A percentile compares a stretch with the other conserved stretches of the same genome.
Conservation (phyloP, 2,797 vertebrate genomes). For the Sebastes nivosus region DNA sequence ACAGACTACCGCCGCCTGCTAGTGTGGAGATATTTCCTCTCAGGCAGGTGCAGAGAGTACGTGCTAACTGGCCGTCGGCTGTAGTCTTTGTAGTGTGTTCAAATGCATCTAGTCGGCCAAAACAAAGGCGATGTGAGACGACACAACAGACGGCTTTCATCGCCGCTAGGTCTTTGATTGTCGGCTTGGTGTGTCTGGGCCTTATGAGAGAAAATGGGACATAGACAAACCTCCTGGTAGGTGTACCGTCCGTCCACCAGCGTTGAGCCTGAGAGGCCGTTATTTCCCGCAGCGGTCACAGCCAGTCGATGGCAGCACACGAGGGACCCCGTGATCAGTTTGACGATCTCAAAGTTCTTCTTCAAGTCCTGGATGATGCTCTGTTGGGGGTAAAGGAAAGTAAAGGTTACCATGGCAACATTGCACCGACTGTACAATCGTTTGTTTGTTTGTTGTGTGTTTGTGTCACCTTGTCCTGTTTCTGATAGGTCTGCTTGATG, state of each 20-base stretch:
- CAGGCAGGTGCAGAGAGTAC: no score
- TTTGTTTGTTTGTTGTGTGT: background rate
- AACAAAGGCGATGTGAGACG: no score
- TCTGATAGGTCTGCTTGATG: conserved; percentile 99
- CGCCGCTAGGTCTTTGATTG: no score
- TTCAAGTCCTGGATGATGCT: conserved; percentile 99
- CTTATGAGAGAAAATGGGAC: background rate
- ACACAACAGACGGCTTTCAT: no score
- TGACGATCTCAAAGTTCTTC: conserved; percentile 99
- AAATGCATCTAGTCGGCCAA: no score
- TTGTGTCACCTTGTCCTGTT: conserved; percentile 94
- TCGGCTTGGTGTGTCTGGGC: no score
- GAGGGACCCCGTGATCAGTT: conserved; percentile 95
- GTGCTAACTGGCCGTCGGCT: no score
- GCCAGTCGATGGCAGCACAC: conserved; percentile 96
- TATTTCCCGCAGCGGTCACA: conserved; percentile 87
- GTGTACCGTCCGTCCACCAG: conserved; percentile 96
- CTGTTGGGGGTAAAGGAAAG: conserved; percentile 67
- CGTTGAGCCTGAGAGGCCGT: conserved; percentile 88
- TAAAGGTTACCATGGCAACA: background rate
- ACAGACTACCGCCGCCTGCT: no score
- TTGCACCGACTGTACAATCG: background rate
- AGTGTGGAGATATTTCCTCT: no score
- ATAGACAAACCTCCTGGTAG: conserved; percentile 90
- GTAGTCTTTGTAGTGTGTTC: no score